These are phyloP conservation scores for Euura lappo DNA, from an alignment of 1,140 invertebrate genomes.

Conservation along the genomic window DNA sequence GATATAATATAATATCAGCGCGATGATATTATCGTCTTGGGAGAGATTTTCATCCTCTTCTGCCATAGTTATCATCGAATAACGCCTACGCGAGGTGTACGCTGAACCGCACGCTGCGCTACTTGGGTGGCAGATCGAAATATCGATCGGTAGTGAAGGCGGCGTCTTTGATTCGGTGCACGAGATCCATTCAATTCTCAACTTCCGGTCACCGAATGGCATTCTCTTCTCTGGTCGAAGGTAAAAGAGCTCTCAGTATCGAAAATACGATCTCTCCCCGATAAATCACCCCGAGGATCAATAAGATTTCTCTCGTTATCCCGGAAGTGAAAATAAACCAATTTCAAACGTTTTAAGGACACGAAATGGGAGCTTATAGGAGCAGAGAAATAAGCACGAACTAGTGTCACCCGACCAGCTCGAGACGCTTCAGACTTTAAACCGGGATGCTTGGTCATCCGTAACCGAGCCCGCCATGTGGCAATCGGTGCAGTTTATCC, in stretches of 20 bases:
- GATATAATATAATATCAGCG: too few species aligned
- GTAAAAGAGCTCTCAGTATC: not conserved
- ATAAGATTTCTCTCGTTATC: not conserved
- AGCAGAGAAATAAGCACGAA: not conserved
- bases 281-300: not conserved
- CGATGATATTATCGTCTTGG: not conserved
- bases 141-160: not conserved
- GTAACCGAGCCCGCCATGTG: not conserved
- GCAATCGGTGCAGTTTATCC: not conserved
- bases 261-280: not conserved
- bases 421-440: not conserved
- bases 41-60: not conserved
- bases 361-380: not conserved
- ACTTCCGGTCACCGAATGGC: not conserved
- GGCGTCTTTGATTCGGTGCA: not conserved
- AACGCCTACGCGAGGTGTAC: not conserved
- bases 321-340: not conserved
- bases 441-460: not conserved
- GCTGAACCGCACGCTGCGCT: not conserved
- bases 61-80: not conserved
- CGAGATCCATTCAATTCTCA: not conserved
- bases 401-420: not conserved
- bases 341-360: not conserved
- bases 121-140: not conserved
- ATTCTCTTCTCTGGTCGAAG: too few species aligned